phyloP scores from a whole-genome alignment of 2,113 vertebrate species.

The Tetrax tetrax region DNA sequence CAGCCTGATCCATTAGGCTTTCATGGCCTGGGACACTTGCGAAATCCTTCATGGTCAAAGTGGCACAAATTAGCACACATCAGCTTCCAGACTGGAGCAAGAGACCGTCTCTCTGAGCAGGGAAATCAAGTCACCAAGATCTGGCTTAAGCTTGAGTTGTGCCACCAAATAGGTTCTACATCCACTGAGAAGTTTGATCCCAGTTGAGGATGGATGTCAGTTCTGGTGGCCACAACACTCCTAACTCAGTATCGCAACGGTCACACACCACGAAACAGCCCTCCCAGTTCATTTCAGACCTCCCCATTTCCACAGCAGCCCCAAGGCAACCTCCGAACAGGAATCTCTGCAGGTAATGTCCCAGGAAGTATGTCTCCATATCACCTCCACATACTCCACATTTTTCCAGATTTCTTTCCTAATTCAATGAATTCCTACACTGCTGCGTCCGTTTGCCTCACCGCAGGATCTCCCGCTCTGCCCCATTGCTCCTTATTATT shows the following conservation, averaged over 20 bases:
- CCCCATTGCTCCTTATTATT: neutral
- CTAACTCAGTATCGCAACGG: neutral
- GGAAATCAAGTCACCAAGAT: neutral
- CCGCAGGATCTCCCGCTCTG: neutral
- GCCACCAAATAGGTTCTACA: neutral
- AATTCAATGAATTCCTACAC: neutral
- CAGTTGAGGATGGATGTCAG: neutral
- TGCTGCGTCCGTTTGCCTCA: neutral
- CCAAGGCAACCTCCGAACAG: neutral
- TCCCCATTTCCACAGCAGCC: neutral
- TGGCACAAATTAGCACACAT: neutral
- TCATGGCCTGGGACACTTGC: neutral
- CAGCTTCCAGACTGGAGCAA: neutral
- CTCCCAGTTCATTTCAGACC: neutral
- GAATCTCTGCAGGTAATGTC: neutral
- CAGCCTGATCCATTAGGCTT: neutral
- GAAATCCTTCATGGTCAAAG: neutral
- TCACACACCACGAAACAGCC: neutral
- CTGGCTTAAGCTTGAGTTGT: neutral
- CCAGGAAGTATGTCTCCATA: neutral
- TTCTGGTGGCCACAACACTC: neutral
- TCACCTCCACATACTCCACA: neutral
- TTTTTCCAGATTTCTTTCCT: neutral
- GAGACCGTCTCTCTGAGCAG: neutral
- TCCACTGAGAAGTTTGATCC: neutral